Evolutionary conservation across 1,140 invertebrate genomes (phyloP).

Genomic region (Drosophila pandora): DNA sequence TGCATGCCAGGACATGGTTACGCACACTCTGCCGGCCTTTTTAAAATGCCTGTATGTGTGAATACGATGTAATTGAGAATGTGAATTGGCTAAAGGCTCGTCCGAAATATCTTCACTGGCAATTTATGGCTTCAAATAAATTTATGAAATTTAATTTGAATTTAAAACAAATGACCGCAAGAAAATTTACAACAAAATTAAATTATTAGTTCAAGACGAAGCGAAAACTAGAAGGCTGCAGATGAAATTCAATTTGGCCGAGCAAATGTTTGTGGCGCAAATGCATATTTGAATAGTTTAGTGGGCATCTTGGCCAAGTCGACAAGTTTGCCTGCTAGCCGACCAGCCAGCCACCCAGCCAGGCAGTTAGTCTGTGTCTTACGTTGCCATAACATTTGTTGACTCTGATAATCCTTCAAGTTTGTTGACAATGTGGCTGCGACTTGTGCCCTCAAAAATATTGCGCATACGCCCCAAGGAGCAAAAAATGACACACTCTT

Average conservation of each 20-base stretch:
- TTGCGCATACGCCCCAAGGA: constrained; percentile 58
- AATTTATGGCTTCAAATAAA: constrained; percentile 79
- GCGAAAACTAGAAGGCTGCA: constrained; percentile 5
- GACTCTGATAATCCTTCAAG: constrained; percentile 82
- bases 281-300: constrained; percentile 72
- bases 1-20: constrained; percentile 12
- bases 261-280: constrained; percentile 63
- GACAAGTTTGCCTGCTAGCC: constrained; percentile 25
- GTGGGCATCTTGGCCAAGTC: constrained; percentile 38
- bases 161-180: constrained; percentile 62
- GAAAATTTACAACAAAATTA: constrained; percentile 67
- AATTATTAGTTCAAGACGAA: constrained; percentile 58
- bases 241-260: constrained; percentile 62
- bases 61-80: constrained; percentile 52
- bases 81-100: constrained; percentile 28
- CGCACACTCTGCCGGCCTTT: constrained; percentile 45
- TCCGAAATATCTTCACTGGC: constrained; percentile 64
- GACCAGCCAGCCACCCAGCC: constrained; percentile 14
- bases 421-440: constrained; percentile 79
- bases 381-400: constrained; percentile 60
- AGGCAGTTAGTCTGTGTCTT: constrained; percentile 35
- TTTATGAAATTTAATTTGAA: constrained; percentile 82
- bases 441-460: constrained; percentile 79
- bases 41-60: constrained; percentile 66
- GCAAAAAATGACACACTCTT: constrained; percentile 43